Evolutionary conservation across 2,888 invertebrate genomes (phyloP).

Genomic region (Mactromeris polynyma): DNA sequence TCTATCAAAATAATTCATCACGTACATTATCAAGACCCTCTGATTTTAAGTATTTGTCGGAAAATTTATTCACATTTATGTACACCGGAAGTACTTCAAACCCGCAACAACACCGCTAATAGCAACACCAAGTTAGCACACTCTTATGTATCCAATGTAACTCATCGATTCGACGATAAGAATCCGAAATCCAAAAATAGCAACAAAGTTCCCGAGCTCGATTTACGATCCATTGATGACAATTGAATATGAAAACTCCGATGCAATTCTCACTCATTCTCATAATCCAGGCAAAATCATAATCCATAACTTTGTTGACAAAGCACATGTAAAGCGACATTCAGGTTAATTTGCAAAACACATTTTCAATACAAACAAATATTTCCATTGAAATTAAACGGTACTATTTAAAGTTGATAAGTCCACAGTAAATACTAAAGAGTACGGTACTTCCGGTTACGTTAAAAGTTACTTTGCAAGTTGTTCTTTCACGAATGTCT

Average conservation of each 20-base stretch:
- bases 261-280: neutral
- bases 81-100: neutral
- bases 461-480: neutral
- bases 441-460: neutral
- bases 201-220: neutral
- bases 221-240: neutral
- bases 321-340: slow-evolving; percentile 16
- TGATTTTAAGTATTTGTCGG: neutral
- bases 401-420: neutral
- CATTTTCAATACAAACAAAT: slow-evolving; percentile 9
- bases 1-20: too few relatives aligned
- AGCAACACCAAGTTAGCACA: neutral
- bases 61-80: neutral
- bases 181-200: neutral
- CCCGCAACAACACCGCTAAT: neutral
- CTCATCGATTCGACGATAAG: neutral
- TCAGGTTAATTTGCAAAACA: slow-evolving; percentile 16
- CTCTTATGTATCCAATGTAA: neutral
- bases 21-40: too few relatives aligned
- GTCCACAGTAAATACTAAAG: neutral
- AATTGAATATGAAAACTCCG: neutral
- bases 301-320: neutral
- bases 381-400: neutral
- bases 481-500: neutral
- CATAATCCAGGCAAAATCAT: neutral